A percentile compares a stretch with the other conserved stretches of the same genome.
phyloP scores from a whole-genome alignment of 2,888 invertebrate species.

The Junonia oenone region DNA sequence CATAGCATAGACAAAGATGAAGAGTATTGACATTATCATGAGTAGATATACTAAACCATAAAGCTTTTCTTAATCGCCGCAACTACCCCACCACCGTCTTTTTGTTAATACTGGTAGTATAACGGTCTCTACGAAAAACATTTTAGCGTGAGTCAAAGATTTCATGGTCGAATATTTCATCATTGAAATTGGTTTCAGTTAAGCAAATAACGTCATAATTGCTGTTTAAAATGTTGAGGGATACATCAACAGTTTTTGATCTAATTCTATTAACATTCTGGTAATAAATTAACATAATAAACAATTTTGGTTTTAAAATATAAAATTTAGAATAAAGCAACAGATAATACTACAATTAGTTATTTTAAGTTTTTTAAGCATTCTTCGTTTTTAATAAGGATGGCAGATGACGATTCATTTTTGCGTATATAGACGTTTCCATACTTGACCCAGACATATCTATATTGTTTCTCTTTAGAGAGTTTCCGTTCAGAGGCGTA shows the following conservation, averaged over 20 bases:
- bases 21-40: background rate
- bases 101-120: constrained; percentile 2
- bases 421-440: constrained; percentile 7
- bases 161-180: constrained; percentile 6
- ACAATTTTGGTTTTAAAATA: background rate
- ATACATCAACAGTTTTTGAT: constrained; percentile 3
- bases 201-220: constrained; percentile 14
- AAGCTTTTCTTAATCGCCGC: constrained; percentile 8
- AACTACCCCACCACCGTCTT: constrained; percentile 8
- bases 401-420: constrained; percentile 1
- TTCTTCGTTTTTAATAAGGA: constrained; percentile 8
- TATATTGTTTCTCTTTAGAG: constrained; percentile 12
- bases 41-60: constrained; percentile 3
- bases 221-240: constrained; percentile 6
- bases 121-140: constrained; percentile 11
- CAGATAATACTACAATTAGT: constrained; percentile 2
- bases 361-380: background rate
- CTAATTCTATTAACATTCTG: constrained; percentile 18
- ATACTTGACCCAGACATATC: constrained; percentile 16
- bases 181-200: background rate
- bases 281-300: constrained; percentile 12
- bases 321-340: constrained; percentile 1
- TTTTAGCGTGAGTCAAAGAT: constrained; percentile 7
- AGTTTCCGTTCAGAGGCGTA: constrained; percentile 5
- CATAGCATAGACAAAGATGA: background rate